Conservation (phyloP, 1,140 invertebrate genomes). For the Drosophila leontia region DNA sequence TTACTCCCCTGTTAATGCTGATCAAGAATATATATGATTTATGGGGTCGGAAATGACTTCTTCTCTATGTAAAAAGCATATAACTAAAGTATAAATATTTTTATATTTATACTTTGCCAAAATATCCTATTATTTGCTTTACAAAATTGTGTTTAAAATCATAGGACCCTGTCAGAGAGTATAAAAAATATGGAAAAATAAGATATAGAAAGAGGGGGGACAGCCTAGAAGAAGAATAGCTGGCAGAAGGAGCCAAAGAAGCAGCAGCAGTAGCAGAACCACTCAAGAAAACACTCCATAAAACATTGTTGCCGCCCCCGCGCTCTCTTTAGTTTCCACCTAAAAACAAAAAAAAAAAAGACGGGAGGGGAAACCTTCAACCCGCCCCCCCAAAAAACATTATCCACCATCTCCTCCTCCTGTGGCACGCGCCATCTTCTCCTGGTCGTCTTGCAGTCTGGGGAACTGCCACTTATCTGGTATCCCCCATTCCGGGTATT, state of each 20-base stretch:
- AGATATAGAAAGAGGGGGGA: background rate
- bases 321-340: no score
- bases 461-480: constrained; percentile 57
- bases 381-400: background rate
- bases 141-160: background rate
- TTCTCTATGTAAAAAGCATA: no score
- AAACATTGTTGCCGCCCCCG: constrained; percentile 59
- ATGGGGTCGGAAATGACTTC: no score
- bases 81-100: no score
- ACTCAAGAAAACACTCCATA: constrained; percentile 80
- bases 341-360: background rate
- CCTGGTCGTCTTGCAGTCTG: constrained; percentile 53
- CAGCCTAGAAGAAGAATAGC: background rate
- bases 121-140: background rate
- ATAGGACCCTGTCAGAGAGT: background rate
- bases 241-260: constrained; percentile 20
- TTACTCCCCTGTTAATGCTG: no score
- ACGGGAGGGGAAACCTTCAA: background rate
- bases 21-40: no score
- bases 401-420: constrained; percentile 1
- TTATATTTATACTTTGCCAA: no score
- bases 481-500: constrained; percentile 16
- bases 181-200: background rate
- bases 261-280: constrained; percentile 50
- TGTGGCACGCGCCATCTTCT: constrained; percentile 57